Evolutionary conservation across 2,797 vertebrate species (phyloP).

Genomic region (Pantherophis vulpinus): DNA sequence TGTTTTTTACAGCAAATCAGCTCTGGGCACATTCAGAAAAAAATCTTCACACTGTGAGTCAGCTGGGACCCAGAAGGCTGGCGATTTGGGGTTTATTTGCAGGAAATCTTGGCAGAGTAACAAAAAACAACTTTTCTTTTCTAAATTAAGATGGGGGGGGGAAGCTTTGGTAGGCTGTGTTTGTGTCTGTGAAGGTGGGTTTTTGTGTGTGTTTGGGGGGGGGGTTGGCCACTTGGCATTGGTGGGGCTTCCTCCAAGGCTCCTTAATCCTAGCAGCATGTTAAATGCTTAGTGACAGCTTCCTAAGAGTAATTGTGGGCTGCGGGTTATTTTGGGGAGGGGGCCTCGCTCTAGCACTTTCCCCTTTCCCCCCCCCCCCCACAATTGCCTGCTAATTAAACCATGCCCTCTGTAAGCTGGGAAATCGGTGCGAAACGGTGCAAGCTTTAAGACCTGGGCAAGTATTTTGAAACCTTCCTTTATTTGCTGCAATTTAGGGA

Average conservation of each 20-base stretch:
- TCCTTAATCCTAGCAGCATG: neutral
- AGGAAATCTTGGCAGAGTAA: neutral
- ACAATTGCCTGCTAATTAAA: neutral
- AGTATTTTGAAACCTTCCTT: neutral
- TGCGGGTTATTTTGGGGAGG: neutral
- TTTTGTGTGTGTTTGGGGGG: no score
- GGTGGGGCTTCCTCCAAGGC: no score
- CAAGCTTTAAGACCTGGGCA: neutral
- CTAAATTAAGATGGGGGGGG: neutral
- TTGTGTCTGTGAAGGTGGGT: neutral
- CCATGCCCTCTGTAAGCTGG: neutral
- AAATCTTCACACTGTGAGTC: neutral
- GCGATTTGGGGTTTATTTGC: neutral
- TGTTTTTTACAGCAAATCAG: neutral
- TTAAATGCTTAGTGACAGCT: neutral
- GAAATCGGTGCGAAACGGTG: neutral
- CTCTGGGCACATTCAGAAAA: neutral
- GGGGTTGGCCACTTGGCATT: neutral
- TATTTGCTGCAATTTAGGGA: neutral
- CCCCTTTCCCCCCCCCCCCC: neutral
- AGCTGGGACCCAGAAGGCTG: neutral
- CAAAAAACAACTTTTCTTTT: neutral
- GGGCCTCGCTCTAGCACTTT: neutral
- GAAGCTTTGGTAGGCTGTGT: neutral
- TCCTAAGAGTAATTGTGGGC: neutral